phyloP scores from a whole-genome alignment of 2,797 vertebrate species.

The Lerista edwardsae region DNA sequence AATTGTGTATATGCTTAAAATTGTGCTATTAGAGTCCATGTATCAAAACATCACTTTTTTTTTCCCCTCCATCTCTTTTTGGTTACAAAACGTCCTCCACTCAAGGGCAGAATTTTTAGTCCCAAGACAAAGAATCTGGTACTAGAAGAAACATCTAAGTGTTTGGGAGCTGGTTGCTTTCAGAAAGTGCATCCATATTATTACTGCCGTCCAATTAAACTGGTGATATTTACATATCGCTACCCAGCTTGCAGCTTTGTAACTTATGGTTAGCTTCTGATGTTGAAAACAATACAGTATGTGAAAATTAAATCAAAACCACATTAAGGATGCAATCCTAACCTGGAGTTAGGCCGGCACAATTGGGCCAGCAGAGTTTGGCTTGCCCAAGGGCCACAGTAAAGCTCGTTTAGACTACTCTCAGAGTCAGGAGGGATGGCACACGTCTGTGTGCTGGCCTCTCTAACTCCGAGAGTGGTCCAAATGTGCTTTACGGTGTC shows the following conservation, averaged over 20 bases:
- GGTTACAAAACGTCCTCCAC: slow-evolving; percentile 9
- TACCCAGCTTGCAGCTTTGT: not conserved
- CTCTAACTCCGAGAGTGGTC: no score
- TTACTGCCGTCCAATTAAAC: not conserved
- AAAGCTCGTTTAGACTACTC: no score
- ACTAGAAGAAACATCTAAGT: not conserved
- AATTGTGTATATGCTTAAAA: slow-evolving; percentile 28
- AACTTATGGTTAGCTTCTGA: not conserved
- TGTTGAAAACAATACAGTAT: not conserved
- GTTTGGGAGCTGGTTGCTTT: slow-evolving; percentile 2
- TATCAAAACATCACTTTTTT: slow-evolving; percentile 3
- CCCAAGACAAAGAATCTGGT: not conserved
- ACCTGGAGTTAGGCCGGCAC: no score
- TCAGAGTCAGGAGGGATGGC: no score
- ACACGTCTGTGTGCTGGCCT: no score
- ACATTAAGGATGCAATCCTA: no score
- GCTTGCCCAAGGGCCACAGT: no score
- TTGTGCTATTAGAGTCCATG: slow-evolving; percentile 29
- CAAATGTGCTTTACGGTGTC: no score
- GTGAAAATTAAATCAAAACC: not conserved
- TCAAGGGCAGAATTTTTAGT: slow-evolving; percentile 14
- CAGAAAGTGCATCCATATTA: not conserved
- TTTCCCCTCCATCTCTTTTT: not conserved
- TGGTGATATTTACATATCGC: not conserved
- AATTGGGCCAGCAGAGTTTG: no score